A percentile compares a stretch with the other conserved stretches of the same genome.
phyloP scores from a whole-genome alignment of 2,113 vertebrate genomes.

The Lepus timidus region DNA sequence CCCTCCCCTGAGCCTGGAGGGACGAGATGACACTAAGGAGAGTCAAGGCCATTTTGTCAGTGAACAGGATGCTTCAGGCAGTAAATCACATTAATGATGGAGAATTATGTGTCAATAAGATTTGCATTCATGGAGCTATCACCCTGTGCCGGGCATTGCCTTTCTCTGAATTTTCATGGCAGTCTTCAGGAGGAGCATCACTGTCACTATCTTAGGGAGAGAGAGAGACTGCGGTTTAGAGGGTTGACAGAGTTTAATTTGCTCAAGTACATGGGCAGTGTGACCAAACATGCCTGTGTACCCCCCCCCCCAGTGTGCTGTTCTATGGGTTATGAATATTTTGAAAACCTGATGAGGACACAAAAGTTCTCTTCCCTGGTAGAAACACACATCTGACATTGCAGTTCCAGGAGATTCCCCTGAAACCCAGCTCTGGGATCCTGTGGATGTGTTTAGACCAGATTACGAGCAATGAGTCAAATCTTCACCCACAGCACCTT shows the following conservation, averaged over 20 bases:
- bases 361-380: neutral
- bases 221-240: neutral
- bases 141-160: neutral
- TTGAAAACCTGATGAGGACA: neutral
- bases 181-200: neutral
- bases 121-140: neutral
- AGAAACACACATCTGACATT: neutral
- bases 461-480: slow-evolving; percentile 4
- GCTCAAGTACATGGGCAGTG: neutral
- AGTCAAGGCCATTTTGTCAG: neutral
- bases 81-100: neutral
- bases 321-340: neutral
- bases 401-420: neutral
- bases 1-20: neutral
- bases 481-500: slow-evolving; percentile 40
- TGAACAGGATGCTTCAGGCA: neutral
- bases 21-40: neutral
- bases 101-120: neutral
- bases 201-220: neutral
- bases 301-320: neutral
- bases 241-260: neutral
- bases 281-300: neutral
- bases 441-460: neutral
- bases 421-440: neutral
- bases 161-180: neutral